Conservation (phyloP, 2,797 vertebrate genomes). For the Gymnoscopelus microlampas region DNA sequence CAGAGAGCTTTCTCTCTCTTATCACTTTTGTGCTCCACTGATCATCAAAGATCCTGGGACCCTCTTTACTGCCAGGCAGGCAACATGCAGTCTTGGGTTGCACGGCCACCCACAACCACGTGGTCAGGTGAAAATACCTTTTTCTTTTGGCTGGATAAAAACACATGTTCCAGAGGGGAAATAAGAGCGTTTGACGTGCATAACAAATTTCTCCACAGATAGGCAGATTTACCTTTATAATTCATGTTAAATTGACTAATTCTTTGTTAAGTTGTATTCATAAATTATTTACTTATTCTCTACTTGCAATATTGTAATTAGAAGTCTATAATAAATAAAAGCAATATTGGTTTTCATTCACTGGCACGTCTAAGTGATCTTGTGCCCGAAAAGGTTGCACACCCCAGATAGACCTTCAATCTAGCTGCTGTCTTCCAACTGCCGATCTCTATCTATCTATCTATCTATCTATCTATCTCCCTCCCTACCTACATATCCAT, state of each 20-base stretch:
- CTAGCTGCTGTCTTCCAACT: conserved; percentile 40
- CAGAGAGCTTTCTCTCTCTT: conserved; percentile 44
- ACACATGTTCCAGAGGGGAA: conserved; percentile 12
- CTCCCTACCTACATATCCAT: conserved; percentile 27
- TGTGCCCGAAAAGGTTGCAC: too few species aligned
- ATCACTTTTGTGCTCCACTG: conserved; percentile 35
- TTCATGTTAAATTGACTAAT: too few species aligned
- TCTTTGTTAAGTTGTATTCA: too few species aligned
- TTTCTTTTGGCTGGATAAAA: conserved; percentile 26
- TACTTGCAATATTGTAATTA: too few species aligned
- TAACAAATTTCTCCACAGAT: too few species aligned
- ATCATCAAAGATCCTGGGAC: conserved; percentile 63
- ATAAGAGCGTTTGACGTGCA: conserved; percentile 2
- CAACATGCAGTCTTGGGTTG: conserved; percentile 44
- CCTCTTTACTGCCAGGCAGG: conserved; percentile 53
- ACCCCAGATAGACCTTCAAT: conserved; percentile 60
- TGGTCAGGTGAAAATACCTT: conserved; percentile 16
- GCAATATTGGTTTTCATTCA: too few species aligned
- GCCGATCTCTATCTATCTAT: conserved; percentile 11
- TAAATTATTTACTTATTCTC: too few species aligned
- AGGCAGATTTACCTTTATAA: too few species aligned
- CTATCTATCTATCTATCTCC: not conserved
- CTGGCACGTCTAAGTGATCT: too few species aligned
- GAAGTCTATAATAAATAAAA: too few species aligned
- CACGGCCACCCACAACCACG: conserved; percentile 55